Base-by-base conservation (phyloP, 2,797 vertebrate species). In the Falco naumanni region DNA sequence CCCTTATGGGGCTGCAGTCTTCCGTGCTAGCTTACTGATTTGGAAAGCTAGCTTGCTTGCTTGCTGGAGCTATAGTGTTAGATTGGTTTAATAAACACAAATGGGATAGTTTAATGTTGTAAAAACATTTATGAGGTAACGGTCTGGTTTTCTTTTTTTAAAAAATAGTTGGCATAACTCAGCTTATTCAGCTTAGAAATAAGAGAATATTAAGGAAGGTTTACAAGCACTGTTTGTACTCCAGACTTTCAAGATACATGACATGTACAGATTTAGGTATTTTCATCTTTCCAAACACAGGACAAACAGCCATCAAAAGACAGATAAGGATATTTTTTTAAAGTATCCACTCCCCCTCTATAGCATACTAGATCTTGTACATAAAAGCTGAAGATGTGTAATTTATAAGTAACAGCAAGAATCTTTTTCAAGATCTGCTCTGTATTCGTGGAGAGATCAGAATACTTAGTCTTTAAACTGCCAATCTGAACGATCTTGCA, bases 61-160 rank as follows among this genome's bases (percentile, higher is more conserved):
- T 92, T 19, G 3, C 81, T 82, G 48, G 50, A 93, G 60, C 84
- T 87, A 19, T 77, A 54, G 72, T 93, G 89, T 92, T 96, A 92
- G 93, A 95, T 87, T 89, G 78, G 31, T 85, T 95, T 96, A 94
- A 95, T 93, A 96, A 95, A 89, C 70, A 78, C 56, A 89, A 94
- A 89, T 68, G 48, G 2, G 2, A 43, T 79, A 48, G 78, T 74
- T 76, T 77, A 74, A 64, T 71, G 56, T 64, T 89, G 45, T 91
- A 61, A 87, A 91, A 87, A 75, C 43, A 25, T 83, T 93, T 89
- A 60, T 39, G 60, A 87, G 16, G 16, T 57, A 93, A 37, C 5
- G 3, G 53, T 84, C 26, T 64, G 1, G 24, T 84, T 90, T 86
- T 34, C 6, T 41, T 41, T 86, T 34, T 10, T 6, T 6, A 4